Evolutionary conservation across 1,140 invertebrate genomes (phyloP).

Genomic region (Pteromalus puparum): DNA sequence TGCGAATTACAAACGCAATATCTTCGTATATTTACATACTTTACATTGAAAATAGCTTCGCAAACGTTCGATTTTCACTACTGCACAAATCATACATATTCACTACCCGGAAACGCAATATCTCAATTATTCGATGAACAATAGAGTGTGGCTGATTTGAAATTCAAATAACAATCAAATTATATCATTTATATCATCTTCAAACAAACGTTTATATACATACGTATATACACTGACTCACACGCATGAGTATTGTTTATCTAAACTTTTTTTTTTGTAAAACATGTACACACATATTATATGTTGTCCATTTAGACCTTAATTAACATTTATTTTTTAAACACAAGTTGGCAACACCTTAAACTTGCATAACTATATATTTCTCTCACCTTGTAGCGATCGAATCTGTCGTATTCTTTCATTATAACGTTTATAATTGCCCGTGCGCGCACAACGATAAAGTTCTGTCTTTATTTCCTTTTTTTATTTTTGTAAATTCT

Average conservation of each 20-base stretch:
- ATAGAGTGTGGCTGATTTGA: conserved; percentile 1
- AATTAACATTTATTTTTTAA: conserved; percentile 53
- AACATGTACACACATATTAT: conserved; percentile 51
- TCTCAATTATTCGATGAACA: background rate
- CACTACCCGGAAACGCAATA: background rate
- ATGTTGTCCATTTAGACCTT: conserved; percentile 44
- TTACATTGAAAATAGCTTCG: conserved; percentile 29
- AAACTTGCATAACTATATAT: conserved; percentile 42
- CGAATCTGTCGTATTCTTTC: conserved; percentile 23
- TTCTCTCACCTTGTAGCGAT: background rate
- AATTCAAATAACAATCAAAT: conserved; percentile 26
- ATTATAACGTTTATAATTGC: conserved; percentile 31
- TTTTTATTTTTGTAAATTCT: conserved; percentile 30
- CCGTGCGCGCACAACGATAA: conserved; percentile 33
- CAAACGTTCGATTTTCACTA: background rate
- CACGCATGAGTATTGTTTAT: conserved; percentile 31
- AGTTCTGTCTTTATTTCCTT: conserved; percentile 18
- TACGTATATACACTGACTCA: conserved; percentile 46
- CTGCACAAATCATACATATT: background rate
- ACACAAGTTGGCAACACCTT: conserved; percentile 45
- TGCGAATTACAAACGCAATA: conserved; percentile 20
- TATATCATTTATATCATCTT: conserved; percentile 20
- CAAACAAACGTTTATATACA: conserved; percentile 47
- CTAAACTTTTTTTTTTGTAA: conserved; percentile 48
- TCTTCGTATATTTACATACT: conserved; percentile 36